Evolutionary conservation across 2,888 invertebrate genomes (phyloP).

Genomic region (Microctonus hyperodae): DNA sequence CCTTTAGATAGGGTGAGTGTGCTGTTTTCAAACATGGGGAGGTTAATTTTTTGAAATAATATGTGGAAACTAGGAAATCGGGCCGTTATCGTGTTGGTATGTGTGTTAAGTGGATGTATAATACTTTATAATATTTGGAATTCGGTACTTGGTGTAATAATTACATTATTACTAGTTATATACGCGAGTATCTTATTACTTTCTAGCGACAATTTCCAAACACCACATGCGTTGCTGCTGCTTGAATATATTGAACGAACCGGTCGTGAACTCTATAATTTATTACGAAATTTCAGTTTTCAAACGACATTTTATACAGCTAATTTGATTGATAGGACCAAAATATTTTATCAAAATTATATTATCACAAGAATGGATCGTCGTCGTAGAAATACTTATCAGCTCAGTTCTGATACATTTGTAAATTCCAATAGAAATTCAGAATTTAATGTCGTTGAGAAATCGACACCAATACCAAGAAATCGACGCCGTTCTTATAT

Average conservation of each 20-base stretch:
- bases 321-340: background rate
- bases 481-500: constrained; percentile 5
- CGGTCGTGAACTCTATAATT: constrained; percentile 35
- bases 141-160: constrained; percentile 48
- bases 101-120: constrained; percentile 52
- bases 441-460: constrained; percentile 38
- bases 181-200: constrained; percentile 55
- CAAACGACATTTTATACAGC: constrained; percentile 4
- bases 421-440: constrained; percentile 34
- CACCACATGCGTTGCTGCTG: constrained; percentile 48
- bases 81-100: constrained; percentile 52
- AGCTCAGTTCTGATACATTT: constrained; percentile 48
- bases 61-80: constrained; percentile 59
- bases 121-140: constrained; percentile 55
- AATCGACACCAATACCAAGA: constrained; percentile 46
- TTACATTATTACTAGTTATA: constrained; percentile 49
- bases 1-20: constrained; percentile 46
- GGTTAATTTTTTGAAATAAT: constrained; percentile 59
- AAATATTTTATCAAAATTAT: constrained; percentile 34
- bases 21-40: constrained; percentile 59
- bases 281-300: constrained; percentile 11
- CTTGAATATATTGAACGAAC: constrained; percentile 41
- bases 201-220: constrained; percentile 53
- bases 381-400: constrained; percentile 45
- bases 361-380: constrained; percentile 44